Percentiles rank a stretch among this genome's conserved stretches.
These are phyloP conservation scores for Dryadula phaetusa DNA, from an alignment of 2,888 invertebrate species.

Conservation along the genomic window DNA sequence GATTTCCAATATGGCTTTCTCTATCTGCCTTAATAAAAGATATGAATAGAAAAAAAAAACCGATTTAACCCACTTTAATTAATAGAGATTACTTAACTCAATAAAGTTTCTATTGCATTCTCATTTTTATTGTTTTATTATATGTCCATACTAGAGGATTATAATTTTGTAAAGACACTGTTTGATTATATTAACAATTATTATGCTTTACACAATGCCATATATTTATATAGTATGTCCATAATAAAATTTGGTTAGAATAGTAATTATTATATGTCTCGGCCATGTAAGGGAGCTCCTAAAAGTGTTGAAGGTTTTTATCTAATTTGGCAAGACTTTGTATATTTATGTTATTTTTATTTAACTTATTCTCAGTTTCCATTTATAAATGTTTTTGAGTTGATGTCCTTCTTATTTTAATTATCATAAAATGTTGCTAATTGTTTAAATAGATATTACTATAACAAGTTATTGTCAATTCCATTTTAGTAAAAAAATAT, in stretches of 20 bases:
- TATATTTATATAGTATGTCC: background rate
- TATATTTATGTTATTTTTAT: background rate
- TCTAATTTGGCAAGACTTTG: background rate
- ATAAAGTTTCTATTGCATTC: background rate
- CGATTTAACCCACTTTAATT: background rate
- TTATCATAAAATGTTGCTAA: background rate
- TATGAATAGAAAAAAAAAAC: too few species aligned
- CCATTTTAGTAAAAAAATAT: too few species aligned
- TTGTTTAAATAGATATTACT: too few species aligned
- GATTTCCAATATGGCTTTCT: too few species aligned
- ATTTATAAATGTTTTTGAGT: background rate
- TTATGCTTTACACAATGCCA: background rate
- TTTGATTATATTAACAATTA: conserved; percentile 4
- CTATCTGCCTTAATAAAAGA: too few species aligned
- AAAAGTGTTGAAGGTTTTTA: conserved; percentile 12
- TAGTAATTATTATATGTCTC: background rate
- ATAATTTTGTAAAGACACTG: background rate
- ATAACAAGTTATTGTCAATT: too few species aligned
- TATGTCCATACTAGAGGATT: conserved; percentile 2
- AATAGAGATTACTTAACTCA: background rate
- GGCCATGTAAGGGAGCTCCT: background rate
- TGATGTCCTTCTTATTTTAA: background rate
- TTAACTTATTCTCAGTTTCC: background rate
- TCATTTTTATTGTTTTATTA: conserved; percentile 7
- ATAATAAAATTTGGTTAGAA: conserved; percentile 1